These are phyloP conservation scores for Graptemys geographica DNA, from an alignment of 2,797 vertebrate genomes.

Conservation along the genomic window DNA sequence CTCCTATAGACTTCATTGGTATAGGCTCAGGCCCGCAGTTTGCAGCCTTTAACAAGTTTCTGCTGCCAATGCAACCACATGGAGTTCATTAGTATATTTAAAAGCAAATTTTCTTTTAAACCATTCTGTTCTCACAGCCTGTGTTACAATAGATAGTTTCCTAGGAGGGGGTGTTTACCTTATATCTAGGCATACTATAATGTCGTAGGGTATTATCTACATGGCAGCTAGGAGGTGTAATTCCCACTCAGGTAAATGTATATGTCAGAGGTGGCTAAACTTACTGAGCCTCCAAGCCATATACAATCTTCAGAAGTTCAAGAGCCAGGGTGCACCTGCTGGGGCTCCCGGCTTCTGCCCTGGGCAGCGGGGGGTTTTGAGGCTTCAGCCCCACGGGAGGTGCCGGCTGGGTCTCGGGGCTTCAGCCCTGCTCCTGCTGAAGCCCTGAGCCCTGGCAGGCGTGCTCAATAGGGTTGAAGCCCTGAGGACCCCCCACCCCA, in stretches of 20 bases:
- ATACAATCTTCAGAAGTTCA: background rate
- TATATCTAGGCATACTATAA: too few relatives aligned
- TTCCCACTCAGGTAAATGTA: background rate
- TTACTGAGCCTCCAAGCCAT: background rate
- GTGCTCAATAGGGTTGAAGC: too few relatives aligned
- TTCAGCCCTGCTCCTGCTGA: too few relatives aligned
- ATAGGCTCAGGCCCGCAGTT: background rate
- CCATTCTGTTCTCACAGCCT: background rate
- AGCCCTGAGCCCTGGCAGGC: background rate
- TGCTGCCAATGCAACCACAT: rapidly evolving
- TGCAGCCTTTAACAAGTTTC: background rate
- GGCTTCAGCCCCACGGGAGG: too few relatives aligned
- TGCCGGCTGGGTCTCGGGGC: too few relatives aligned
- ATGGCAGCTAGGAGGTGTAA: background rate
- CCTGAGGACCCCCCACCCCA: too few relatives aligned
- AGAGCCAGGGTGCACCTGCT: background rate
- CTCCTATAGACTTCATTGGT: background rate
- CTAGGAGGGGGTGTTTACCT: background rate
- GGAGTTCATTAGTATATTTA: background rate
- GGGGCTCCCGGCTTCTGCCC: too few relatives aligned
- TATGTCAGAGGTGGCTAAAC: background rate
- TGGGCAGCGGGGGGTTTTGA: too few relatives aligned
- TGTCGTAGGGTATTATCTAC: background rate
- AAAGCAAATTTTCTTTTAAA: background rate
- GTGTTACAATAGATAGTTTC: background rate